Evolutionary conservation across 2,888 invertebrate genomes (phyloP), one percentile per base, ranked within the genome.

Genomic region (Antitype chi): DNA sequence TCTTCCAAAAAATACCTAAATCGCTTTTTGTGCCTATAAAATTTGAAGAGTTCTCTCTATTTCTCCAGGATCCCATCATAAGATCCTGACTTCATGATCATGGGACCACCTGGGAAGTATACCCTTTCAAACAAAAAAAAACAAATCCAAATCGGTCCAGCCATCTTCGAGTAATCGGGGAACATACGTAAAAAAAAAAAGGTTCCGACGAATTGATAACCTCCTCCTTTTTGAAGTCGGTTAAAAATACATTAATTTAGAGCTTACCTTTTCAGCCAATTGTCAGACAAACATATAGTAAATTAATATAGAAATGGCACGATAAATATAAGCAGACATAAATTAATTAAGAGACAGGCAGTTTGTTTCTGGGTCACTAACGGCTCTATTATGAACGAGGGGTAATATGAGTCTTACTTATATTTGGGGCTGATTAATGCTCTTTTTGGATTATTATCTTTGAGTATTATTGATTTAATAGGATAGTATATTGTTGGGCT

Each of bases 291-390:
- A 43, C 17, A 43, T 76, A 57, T 43, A 5, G n/a, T 43, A 7
- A 76, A 68, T 55, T 73, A 38, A 64, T 69, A 59, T 8, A n/a
- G 38, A 60, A 38, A n/a, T 38, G n/a, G 15, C n/a, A 63, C 52
- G 47, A 67, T 28, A 68, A 84, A 72, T 72, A 28, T 59, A 68
- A 25, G 80, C 64, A 70, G 73, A 59, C 63, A 64, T 64, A 55
- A 55, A 84, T 81, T 81, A 64, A 81, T 85, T 73, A 73, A 49
- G 62, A 55, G 68, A 25, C 28, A 64, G 81, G 72, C 67, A 67
- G n/a, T 72, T 80, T 63, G 62, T 80, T 80, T 80, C 53, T 80
- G 55, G 74, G 68, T 80, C 74, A 81, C 47, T 85, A 59, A 72
- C 73, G 52, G 38, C 49, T 68, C 47, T 68, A 53, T 80, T 81